phyloP scores from a whole-genome alignment of 2,888 invertebrate species.

The Nysson spinosus region DNA sequence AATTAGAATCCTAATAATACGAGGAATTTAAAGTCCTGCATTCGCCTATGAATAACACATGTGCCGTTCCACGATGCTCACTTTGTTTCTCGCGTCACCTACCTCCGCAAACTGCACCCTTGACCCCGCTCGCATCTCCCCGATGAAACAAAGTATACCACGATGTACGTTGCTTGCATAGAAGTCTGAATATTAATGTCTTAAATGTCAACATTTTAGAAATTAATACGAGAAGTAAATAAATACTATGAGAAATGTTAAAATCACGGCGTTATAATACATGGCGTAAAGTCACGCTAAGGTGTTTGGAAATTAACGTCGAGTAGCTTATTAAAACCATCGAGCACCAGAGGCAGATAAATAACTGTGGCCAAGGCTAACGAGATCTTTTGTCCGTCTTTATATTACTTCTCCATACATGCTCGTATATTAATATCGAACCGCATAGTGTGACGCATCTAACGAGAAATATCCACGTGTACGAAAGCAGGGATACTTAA shows the following conservation, averaged over 20 bases:
- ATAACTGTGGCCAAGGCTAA: conserved; percentile 29
- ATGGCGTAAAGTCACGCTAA: no score
- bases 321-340: no score
- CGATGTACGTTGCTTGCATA: no score
- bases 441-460: conserved; percentile 44
- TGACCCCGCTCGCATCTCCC: no score
- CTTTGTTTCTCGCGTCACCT: conserved; percentile 5
- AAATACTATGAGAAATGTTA: no score
- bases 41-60: conserved; percentile 53
- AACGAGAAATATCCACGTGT: conserved; percentile 53
- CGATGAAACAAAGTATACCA: no score
- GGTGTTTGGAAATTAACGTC: no score
- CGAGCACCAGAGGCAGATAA: conserved; percentile 30
- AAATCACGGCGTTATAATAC: no score
- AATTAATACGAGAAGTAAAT: no score
- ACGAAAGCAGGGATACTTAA: conserved; percentile 51
- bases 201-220: no score
- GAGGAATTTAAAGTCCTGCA: conserved; percentile 58
- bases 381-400: conserved; percentile 45
- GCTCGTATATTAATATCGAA: conserved; percentile 49
- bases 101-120: no score
- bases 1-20: conserved; percentile 64
- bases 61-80: conserved; percentile 24
- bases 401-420: conserved; percentile 21
- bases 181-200: no score